phyloP scores from a whole-genome alignment of 2,113 vertebrate genomes.

The Callithrix jacchus region DNA sequence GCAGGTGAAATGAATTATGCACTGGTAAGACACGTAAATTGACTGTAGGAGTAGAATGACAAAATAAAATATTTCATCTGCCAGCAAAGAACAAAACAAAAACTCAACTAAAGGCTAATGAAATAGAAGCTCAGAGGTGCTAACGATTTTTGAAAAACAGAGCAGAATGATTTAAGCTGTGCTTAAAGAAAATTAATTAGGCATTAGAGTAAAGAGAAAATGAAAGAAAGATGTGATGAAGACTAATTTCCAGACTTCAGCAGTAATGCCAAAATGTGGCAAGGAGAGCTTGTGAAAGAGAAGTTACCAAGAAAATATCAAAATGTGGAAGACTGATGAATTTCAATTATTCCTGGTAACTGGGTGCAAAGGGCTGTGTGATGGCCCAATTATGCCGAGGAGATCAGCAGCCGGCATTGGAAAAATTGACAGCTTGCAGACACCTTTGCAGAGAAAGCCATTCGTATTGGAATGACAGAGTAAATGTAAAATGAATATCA shows the following conservation, averaged over 20 bases:
- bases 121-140: neutral
- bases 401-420: neutral
- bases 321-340: neutral
- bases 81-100: neutral
- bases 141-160: constrained; percentile 4
- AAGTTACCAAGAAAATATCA: neutral
- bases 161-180: constrained; percentile 14
- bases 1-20: neutral
- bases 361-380: neutral
- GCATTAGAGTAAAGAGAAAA: neutral
- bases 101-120: neutral
- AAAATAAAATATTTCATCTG: neutral
- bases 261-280: neutral
- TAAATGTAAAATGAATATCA: constrained; percentile 10
- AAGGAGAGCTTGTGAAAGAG: neutral
- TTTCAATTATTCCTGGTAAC: neutral
- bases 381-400: neutral
- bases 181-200: neutral
- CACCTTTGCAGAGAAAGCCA: neutral
- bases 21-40: neutral
- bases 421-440: neutral
- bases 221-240: neutral
- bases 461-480: neutral
- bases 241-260: neutral
- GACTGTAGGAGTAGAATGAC: neutral